A percentile compares a stretch with the other conserved stretches of the same genome.
Evolutionary conservation across 2,797 vertebrate species (phyloP).

Genomic region (Pterois miles): DNA sequence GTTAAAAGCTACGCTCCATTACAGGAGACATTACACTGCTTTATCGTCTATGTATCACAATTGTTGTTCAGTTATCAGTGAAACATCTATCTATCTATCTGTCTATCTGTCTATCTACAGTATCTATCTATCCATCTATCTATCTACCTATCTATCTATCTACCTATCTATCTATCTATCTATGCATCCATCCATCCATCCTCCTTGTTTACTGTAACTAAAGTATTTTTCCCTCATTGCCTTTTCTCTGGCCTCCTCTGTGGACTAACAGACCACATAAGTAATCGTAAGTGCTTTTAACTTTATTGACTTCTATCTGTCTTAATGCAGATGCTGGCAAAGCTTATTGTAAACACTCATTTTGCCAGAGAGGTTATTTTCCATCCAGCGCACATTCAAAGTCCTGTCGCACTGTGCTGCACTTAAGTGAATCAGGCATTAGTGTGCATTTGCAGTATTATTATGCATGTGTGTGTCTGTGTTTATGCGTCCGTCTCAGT

Average conservation of each 20-base stretch:
- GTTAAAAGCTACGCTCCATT: conserved; percentile 37
- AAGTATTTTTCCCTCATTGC: conserved; percentile 41
- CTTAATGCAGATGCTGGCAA: conserved; percentile 51
- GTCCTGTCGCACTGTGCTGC: conserved; percentile 2
- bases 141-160: conserved; percentile 8
- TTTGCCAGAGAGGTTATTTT: conserved; percentile 36
- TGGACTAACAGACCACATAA: conserved; percentile 75
- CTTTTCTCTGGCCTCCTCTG: conserved; percentile 40
- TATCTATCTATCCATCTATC: conserved; percentile 14
- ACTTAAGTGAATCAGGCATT: conserved; percentile 33
- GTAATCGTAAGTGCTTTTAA: conserved; percentile 79
- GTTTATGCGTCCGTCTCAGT: not conserved
- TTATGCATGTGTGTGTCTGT: not conserved
- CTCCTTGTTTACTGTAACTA: conserved; percentile 47
- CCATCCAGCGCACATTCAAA: conserved; percentile 13
- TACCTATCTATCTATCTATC: conserved; percentile 25
- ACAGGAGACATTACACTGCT: conserved; percentile 30
- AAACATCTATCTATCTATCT: conserved; percentile 13
- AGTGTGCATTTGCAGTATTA: conserved; percentile 7
- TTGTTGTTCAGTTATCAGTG: conserved; percentile 22
- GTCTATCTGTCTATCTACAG: conserved; percentile 6
- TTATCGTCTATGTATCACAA: conserved; percentile 32
- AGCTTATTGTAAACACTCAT: conserved; percentile 61
- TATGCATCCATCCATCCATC: not conserved
- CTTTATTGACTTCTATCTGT: conserved; percentile 51